A percentile compares a stretch with the other conserved stretches of the same genome.
Conservation (phyloP, 2,113 vertebrate genomes). For the Protomyctophum bolini region DNA sequence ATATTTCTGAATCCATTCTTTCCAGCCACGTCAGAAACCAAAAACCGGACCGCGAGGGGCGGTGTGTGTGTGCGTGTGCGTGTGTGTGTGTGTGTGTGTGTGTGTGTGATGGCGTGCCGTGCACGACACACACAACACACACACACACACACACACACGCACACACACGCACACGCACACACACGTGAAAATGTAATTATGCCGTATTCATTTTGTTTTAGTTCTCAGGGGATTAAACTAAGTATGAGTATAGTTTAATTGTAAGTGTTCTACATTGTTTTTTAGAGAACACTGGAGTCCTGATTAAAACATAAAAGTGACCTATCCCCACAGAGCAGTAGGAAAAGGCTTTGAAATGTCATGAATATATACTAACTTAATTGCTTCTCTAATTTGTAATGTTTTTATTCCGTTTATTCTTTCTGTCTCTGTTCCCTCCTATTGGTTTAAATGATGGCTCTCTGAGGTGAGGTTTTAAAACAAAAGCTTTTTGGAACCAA, state of each 20-base stretch:
- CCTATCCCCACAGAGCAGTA: slow-evolving; percentile 46
- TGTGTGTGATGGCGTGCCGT: too few species aligned
- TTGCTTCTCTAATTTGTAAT: slow-evolving; percentile 55
- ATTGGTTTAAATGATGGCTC: too few species aligned
- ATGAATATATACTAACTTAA: slow-evolving; percentile 74
- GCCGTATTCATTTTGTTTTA: slow-evolving; percentile 48
- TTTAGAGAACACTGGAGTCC: slow-evolving; percentile 49
- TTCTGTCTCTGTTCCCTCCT: too few species aligned
- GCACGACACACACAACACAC: too few species aligned
- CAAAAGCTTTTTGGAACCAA: too few species aligned
- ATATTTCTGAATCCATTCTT: slow-evolving; percentile 70
- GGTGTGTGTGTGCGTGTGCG: too few species aligned
- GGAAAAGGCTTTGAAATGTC: slow-evolving; percentile 65
- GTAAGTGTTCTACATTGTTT: slow-evolving; percentile 71
- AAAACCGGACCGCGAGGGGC: slow-evolving; percentile 25
- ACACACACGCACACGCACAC: too few species aligned
- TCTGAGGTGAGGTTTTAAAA: background rate
- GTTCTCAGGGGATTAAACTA: slow-evolving; percentile 70
- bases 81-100: too few species aligned
- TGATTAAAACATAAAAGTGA: slow-evolving; percentile 64
- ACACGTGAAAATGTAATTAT: slow-evolving; percentile 72
- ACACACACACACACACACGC: too few species aligned
- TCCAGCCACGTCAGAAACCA: slow-evolving; percentile 63
- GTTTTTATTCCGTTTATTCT: background rate
- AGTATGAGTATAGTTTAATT: slow-evolving; percentile 71